These are phyloP conservation scores for Lottia gigantea DNA, from an alignment of 2,888 invertebrate genomes.

Conservation along the genomic window DNA sequence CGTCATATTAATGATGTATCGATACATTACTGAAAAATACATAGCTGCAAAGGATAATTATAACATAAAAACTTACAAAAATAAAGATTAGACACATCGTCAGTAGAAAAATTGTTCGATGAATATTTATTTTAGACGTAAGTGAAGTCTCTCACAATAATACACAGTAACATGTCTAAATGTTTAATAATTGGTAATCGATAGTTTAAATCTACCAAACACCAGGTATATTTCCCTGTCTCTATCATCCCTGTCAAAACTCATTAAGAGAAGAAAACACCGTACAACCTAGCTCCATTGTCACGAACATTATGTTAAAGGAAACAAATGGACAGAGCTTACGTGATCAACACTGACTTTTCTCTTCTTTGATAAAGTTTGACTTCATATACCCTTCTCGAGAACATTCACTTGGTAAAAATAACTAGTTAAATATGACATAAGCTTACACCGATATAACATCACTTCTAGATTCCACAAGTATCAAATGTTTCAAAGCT, in stretches of 20 bases:
- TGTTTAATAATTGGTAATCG: not conserved
- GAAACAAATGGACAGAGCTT: not conserved
- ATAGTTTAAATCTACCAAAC: too few relatives aligned
- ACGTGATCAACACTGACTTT: conserved; percentile 1
- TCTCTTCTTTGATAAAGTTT: too few relatives aligned
- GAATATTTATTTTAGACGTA: not conserved
- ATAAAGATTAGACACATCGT: not conserved
- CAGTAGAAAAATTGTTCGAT: not conserved
- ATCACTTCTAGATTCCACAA: too few relatives aligned
- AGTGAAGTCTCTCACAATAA: not conserved
- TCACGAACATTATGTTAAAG: conserved; percentile 3
- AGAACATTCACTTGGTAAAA: too few relatives aligned
- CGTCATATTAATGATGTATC: not conserved
- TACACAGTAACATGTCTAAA: not conserved
- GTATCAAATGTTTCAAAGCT: too few relatives aligned
- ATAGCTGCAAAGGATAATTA: too few relatives aligned
- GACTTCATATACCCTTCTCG: too few relatives aligned
- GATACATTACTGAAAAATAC: too few relatives aligned
- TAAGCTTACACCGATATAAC: too few relatives aligned
- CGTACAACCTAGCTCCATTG: not conserved
- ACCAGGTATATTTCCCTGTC: too few relatives aligned
- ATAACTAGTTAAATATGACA: too few relatives aligned
- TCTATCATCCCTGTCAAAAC: not conserved
- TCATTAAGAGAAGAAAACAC: not conserved
- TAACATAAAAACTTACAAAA: not conserved